phyloP scores from a whole-genome alignment of 2,113 vertebrate species.

The Ammodytes marinus region DNA sequence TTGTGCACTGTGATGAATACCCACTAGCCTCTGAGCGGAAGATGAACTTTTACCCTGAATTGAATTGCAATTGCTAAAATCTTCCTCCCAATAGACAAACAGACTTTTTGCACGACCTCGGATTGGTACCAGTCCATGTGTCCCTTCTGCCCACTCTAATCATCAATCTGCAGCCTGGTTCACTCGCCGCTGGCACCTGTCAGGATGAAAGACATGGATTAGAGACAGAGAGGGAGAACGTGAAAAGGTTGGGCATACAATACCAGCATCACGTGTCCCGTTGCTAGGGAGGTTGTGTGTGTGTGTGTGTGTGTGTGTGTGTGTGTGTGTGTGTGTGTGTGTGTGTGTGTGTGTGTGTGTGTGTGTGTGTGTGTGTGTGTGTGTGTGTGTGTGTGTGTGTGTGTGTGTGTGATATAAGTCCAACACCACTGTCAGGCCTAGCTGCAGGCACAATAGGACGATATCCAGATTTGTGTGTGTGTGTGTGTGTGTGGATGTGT shows the following conservation, averaged over 20 bases:
- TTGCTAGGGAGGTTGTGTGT: conserved; percentile 72
- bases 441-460: conserved; percentile 70
- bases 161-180: conserved; percentile 74
- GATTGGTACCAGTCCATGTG: conserved; percentile 72
- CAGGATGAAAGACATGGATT: conserved; percentile 78
- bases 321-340: conserved; percentile 19
- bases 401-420: conserved; percentile 65
- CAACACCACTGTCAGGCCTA: conserved; percentile 72
- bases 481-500: conserved; percentile 37
- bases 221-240: conserved; percentile 67
- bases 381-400: conserved; percentile 11
- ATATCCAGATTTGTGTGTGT: conserved; percentile 73
- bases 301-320: conserved; percentile 38
- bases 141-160: conserved; percentile 72
- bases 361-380: conserved; percentile 46
- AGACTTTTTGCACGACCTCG: conserved; percentile 61
- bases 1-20: conserved; percentile 13
- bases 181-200: conserved; percentile 77
- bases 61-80: conserved; percentile 26
- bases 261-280: conserved; percentile 69
- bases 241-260: conserved; percentile 74
- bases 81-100: conserved; percentile 17
- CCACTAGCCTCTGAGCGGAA: conserved; percentile 18
- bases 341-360: conserved; percentile 47
- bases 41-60: conserved; percentile 45